Evolutionary conservation across 2,797 vertebrate species (phyloP), one percentile per base, ranked within the genome.

Genomic region (Chrosomus eos): DNA sequence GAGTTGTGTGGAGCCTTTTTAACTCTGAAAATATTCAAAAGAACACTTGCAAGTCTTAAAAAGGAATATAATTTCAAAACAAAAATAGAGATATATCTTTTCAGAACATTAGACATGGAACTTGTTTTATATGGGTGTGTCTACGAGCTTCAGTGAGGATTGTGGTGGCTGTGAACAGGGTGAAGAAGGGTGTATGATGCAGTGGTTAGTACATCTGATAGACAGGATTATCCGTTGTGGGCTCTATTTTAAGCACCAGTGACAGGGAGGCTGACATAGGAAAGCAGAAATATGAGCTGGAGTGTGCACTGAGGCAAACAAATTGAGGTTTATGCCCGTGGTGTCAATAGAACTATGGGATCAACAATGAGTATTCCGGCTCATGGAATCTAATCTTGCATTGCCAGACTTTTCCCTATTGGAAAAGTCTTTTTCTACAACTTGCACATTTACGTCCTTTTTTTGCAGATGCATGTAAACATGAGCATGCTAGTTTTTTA

Each of bases 181-280:
- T n/a, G n/a, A n/a, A 48, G 51, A 45, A 82, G 83, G 58, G 74
- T 85, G 74, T 83, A 81, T 80, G 75, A 74, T 60, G 36, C 51
- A 74, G 78, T 66, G 73, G 72, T 58, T 53, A 62, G 55, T 55
- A 8, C 36, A 75, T 55, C 40, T 80, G 80, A 82, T 70, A 67
- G 72, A 66, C 38, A 76, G 66, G 43, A 75, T 80, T 81, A 81
- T 81, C 82, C 64, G 70, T 70, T 75, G 64, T 86, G 81, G 51
- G 45, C 67, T 83, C 85, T 88, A 88, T 89, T 87, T 89, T 83
- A 82, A 86, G 80, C 75, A 72, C 18, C 14, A 5, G 60, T 26
- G 55, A 81, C 68, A 67, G 68, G 36, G 72, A 76, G 80, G 38
- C 68, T 74, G 7, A 81, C 38, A 84, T 58, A 40, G 4, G 28